Evolutionary conservation across 2,888 invertebrate genomes (phyloP).

Genomic region (Orchesella flavescens): DNA sequence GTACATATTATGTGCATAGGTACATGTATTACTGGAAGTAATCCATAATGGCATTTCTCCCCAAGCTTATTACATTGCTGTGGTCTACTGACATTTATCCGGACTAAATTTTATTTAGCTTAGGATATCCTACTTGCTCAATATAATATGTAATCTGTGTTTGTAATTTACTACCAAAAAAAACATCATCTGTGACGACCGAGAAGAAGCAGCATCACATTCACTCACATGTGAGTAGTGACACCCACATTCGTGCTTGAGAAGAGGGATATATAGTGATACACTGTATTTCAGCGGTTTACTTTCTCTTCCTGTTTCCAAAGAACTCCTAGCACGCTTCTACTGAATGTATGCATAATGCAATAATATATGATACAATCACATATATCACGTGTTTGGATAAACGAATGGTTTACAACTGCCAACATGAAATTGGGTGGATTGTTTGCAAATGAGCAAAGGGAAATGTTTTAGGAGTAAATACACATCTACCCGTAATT

Average conservation of each 20-base stretch:
- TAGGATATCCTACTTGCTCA: neutral
- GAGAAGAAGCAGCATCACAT: neutral
- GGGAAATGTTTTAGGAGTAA: neutral
- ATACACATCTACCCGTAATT: neutral
- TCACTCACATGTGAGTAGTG: neutral
- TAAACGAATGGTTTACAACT: too few relatives aligned
- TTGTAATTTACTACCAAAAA: neutral
- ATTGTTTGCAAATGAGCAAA: neutral
- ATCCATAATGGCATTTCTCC: constrained; percentile 5
- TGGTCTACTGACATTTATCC: neutral
- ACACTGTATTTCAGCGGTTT: too few relatives aligned
- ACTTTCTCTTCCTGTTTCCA: too few relatives aligned
- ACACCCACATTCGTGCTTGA: neutral
- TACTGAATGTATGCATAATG: too few relatives aligned
- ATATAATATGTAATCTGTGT: neutral
- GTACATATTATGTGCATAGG: too few relatives aligned
- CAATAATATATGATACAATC: too few relatives aligned
- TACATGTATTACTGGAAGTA: neutral
- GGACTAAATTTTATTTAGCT: constrained; percentile 1
- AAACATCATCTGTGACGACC: neutral
- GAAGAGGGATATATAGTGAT: too few relatives aligned
- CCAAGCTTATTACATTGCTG: neutral
- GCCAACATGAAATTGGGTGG: neutral
- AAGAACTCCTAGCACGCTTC: too few relatives aligned
- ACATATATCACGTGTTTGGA: too few relatives aligned